A percentile compares a stretch with the other conserved stretches of the same genome.
Evolutionary conservation across 2,113 vertebrate species (phyloP).

Genomic region (Ophthalmolycus amberensis): DNA sequence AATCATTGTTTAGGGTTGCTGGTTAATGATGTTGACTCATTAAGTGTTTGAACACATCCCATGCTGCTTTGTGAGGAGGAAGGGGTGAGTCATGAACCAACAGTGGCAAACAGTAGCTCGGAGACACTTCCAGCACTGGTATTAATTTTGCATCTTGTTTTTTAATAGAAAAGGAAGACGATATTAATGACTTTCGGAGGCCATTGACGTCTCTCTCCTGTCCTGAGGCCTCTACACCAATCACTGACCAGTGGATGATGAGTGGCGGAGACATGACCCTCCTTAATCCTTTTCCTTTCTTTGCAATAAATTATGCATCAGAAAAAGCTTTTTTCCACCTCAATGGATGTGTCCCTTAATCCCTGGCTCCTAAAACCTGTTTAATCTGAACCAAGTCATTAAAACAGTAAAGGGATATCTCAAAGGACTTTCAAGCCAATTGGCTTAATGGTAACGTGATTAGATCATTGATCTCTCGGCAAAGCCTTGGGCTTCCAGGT

Average conservation of each 20-base stretch:
- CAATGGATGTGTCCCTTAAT: conserved; percentile 82
- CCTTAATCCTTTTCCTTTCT: conserved; percentile 71
- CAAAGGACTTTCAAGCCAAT: conserved; percentile 84
- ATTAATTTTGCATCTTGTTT: conserved; percentile 9
- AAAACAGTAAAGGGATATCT: conserved; percentile 86
- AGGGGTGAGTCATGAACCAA: conserved; percentile 34
- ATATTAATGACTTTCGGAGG: conserved; percentile 22
- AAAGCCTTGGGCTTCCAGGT: conserved; percentile 83
- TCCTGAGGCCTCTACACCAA: conserved; percentile 60
- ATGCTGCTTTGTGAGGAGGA: conserved; percentile 35
- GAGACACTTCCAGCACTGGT: not conserved
- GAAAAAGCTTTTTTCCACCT: conserved; percentile 73
- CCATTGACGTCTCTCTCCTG: conserved; percentile 23
- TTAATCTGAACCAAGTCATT: conserved; percentile 84
- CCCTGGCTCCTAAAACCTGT: conserved; percentile 79
- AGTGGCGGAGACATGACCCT: conserved; percentile 53
- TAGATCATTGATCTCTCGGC: conserved; percentile 85
- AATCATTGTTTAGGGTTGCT: conserved; percentile 43
- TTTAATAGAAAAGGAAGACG: not conserved
- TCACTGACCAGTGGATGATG: conserved; percentile 69
- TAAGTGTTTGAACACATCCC: conserved; percentile 25
- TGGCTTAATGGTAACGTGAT: conserved; percentile 82
- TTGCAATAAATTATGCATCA: conserved; percentile 76
- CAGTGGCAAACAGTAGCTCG: not conserved
- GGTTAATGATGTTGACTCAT: conserved; percentile 66